phyloP scores from a whole-genome alignment of 1,140 invertebrate species.

The Aphelenchoides avenae region DNA sequence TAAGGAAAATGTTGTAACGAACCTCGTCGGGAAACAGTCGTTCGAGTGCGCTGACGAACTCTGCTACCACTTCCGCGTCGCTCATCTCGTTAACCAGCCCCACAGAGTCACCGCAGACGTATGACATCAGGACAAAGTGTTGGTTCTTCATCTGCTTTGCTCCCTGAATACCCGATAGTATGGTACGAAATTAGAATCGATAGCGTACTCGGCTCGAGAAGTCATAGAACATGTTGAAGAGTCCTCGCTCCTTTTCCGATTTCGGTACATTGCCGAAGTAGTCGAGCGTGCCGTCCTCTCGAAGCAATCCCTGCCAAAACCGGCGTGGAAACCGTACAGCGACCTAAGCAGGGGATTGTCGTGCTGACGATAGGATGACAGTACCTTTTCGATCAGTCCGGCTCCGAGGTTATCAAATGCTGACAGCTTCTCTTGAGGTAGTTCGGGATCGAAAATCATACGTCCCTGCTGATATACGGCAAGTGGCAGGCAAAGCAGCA shows the following conservation, averaged over 20 bases:
- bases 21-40: slow-evolving; percentile 53
- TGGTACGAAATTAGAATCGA: slow-evolving; percentile 4
- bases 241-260: slow-evolving; percentile 46
- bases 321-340: slow-evolving; percentile 60
- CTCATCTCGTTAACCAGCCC: slow-evolving; percentile 53
- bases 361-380: background rate
- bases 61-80: slow-evolving; percentile 59
- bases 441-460: slow-evolving; percentile 60
- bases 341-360: slow-evolving; percentile 15
- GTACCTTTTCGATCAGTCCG: slow-evolving; percentile 63
- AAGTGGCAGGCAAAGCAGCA: slow-evolving; percentile 50
- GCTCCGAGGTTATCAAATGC: slow-evolving; percentile 60
- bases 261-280: slow-evolving; percentile 61
- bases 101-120: slow-evolving; percentile 60
- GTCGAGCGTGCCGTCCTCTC: slow-evolving; percentile 40
- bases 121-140: slow-evolving; percentile 59
- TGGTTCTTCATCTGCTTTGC: slow-evolving; percentile 29
- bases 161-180: slow-evolving; percentile 17
- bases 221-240: slow-evolving; percentile 63
- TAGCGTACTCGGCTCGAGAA: slow-evolving; percentile 52
- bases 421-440: slow-evolving; percentile 60
- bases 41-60: slow-evolving; percentile 56
- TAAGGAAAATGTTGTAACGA: background rate
- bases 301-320: slow-evolving; percentile 60
- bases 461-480: slow-evolving; percentile 59